A percentile compares a stretch with the other conserved stretches of the same genome.
Conservation (phyloP, 2,797 vertebrate species). For the Thunnus albacares region DNA sequence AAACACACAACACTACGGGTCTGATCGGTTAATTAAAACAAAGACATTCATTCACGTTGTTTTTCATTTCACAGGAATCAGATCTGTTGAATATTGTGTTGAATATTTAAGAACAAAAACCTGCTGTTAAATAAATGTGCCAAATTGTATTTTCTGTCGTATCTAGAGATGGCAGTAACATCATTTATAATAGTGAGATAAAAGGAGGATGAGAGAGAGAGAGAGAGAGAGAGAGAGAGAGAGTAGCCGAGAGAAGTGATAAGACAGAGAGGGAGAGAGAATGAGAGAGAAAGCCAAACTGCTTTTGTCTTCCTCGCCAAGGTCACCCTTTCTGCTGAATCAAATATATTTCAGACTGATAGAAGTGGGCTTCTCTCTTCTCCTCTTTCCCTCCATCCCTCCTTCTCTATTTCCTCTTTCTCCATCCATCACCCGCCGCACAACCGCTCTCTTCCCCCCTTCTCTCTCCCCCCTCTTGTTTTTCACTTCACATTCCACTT, state of each 20-base stretch:
- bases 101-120: constrained; percentile 15
- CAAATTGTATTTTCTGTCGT: constrained; percentile 24
- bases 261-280: constrained; percentile 7
- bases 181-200: constrained; percentile 25
- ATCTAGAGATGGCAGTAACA: constrained; percentile 20
- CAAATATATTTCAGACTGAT: constrained; percentile 73
- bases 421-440: constrained; percentile 61
- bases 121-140: constrained; percentile 32
- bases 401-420: constrained; percentile 18
- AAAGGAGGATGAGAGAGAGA: constrained; percentile 10
- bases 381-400: background rate
- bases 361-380: constrained; percentile 56
- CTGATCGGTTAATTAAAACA: background rate
- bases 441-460: constrained; percentile 41
- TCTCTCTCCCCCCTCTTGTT: constrained; percentile 45
- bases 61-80: background rate
- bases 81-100: background rate
- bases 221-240: background rate
- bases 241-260: constrained; percentile 9
- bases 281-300: constrained; percentile 24
- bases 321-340: constrained; percentile 84
- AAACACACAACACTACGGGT: background rate
- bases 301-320: constrained; percentile 76
- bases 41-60: background rate
- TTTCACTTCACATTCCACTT: constrained; percentile 32